Conservation (phyloP, 2,797 vertebrate species). For the Capromys pilorides region DNA sequence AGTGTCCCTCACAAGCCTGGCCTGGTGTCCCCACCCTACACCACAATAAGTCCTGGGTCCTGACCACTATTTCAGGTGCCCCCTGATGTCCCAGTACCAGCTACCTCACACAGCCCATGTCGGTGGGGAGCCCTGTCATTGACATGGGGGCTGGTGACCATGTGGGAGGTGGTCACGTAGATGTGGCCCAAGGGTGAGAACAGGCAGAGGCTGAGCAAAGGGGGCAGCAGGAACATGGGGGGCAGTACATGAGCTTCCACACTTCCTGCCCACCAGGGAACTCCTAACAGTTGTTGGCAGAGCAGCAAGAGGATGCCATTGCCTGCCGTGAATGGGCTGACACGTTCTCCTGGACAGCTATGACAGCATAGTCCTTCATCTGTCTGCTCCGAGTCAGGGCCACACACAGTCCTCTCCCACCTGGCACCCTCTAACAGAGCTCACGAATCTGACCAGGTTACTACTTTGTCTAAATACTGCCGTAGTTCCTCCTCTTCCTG, state of each 20-base stretch:
- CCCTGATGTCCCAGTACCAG: not conserved
- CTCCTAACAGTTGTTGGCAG: not conserved
- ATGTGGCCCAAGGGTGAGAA: not conserved
- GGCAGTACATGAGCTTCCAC: not conserved
- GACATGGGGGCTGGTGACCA: not conserved
- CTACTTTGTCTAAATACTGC: not conserved
- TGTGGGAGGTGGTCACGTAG: not conserved
- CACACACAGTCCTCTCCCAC: not conserved
- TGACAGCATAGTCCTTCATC: not conserved
- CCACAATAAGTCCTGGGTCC: not conserved
- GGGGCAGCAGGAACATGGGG: not conserved
- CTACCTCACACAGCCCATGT: not conserved
- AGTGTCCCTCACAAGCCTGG: not conserved
- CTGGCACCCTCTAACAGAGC: not conserved
- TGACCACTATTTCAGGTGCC: no score
- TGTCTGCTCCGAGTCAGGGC: not conserved
- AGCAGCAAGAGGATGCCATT: not conserved
- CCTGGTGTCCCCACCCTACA: not conserved
- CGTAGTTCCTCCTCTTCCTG: not conserved
- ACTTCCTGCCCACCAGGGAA: not conserved
- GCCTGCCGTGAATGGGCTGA: not conserved
- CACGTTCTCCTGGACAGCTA: not conserved
- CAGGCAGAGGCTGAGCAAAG: not conserved
- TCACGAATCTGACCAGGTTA: not conserved
- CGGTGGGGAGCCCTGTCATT: not conserved